A percentile compares a stretch with the other conserved stretches of the same genome.
Conservation (phyloP, 1,140 invertebrate genomes). For the Notospermus geniculatus region DNA sequence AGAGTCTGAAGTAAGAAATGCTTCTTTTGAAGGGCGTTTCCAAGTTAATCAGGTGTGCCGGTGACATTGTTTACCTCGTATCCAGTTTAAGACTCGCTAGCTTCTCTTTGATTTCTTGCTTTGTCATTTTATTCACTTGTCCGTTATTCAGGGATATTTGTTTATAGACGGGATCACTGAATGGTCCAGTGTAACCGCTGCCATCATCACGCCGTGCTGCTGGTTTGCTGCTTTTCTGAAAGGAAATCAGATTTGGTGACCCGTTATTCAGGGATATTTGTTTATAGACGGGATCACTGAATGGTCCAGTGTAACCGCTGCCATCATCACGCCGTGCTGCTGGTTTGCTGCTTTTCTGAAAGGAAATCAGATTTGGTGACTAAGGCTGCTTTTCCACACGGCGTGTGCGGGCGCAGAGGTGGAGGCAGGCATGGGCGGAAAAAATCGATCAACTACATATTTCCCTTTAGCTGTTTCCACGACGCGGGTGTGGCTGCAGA, state of each 20-base stretch:
- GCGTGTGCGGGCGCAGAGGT: no score
- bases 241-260: conserved; percentile 56
- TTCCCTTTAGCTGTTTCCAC: no score
- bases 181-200: conserved; percentile 8
- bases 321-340: conserved; percentile 47
- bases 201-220: conserved; percentile 47
- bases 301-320: conserved; percentile 8
- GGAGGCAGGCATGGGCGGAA: no score
- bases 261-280: conserved; percentile 56
- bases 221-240: conserved; percentile 45
- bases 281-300: conserved; percentile 48
- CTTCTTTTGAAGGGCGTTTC: no score
- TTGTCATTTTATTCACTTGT: conserved; percentile 56
- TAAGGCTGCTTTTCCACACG: no score
- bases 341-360: conserved; percentile 45
- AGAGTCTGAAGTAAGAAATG: no score
- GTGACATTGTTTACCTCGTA: no score
- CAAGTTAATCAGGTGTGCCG: no score
- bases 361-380: conserved; percentile 56
- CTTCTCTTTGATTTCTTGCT: conserved; percentile 46
- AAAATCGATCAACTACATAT: no score
- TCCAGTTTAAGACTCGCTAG: conserved; percentile 52
- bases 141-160: conserved; percentile 56
- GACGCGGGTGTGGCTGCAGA: no score
- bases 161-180: conserved; percentile 48